Evolutionary conservation across 2,113 vertebrate genomes (phyloP), one percentile per base, ranked within the genome.

Genomic region (Drymodes brunneopygia): DNA sequence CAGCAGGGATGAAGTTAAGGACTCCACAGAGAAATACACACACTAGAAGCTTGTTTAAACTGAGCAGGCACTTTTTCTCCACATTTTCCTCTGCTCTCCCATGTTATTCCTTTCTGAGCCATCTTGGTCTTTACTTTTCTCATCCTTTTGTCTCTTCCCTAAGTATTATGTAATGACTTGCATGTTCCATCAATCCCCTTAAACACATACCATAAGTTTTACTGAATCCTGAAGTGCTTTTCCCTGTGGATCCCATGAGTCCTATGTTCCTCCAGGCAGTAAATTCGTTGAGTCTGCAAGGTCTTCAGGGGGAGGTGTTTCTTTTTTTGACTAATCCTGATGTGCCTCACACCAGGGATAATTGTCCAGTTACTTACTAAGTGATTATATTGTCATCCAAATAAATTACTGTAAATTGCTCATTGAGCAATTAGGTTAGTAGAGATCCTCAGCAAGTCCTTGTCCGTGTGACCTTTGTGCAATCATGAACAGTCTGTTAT

Each of bases 131-230:
- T 50, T 60, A 10, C 40, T 81, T 81, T 65, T n/a, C 4, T 9
- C 1, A 0, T 16, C 6, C 11, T 48, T 36, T 53, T 24, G 8
- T 75, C 11, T n/a, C 29, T 64, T 50, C 5, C 7, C 28, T 45
- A 58, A 61, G 6, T 56, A 7, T 53, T 50, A 24, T 3, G 4
- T 45, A 72, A 25, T 33, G 19, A 40, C 31, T 51, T 29, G 13
- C 4, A 11, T 38, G 13, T 64, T 62, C 40, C 28, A 28, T 73
- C 23, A 72, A 31, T 36, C 15, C 15, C 23, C 15, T 29, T 58
- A 36, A 64, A 91, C 65, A 44, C 0, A 2, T 28, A 8, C 29
- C 0, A 0, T 45, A 56, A 51, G 4, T 70, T 60, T 78, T 78
- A 53, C 38, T 24, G n/a, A 65, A 65, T 65, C 24, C 36, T 6